Percentiles rank a stretch among this genome's conserved stretches.
Evolutionary conservation across 1,140 invertebrate species (phyloP).

Genomic region (Bombyx mandarina): DNA sequence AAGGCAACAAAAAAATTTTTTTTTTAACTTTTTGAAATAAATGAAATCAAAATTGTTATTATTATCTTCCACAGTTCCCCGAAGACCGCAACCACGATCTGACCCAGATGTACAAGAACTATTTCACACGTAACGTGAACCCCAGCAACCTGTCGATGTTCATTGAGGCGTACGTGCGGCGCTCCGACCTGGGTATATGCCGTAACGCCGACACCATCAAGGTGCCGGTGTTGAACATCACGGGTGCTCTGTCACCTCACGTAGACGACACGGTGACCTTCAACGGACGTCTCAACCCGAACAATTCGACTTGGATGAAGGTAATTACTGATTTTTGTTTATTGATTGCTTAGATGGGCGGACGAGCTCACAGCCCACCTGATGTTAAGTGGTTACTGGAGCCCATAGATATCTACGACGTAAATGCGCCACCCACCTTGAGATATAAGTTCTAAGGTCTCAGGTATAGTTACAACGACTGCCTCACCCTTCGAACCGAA

Average conservation of each 20-base stretch:
- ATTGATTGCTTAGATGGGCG: neutral
- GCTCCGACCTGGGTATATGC: constrained; percentile 89
- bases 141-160: constrained; percentile 93
- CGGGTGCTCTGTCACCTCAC: constrained; percentile 93
- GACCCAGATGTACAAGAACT: constrained; percentile 90
- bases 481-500: too few species aligned
- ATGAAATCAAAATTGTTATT: neutral
- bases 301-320: constrained; percentile 98
- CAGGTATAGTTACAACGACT: too few species aligned
- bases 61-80: constrained; percentile 58
- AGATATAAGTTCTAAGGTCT: too few species aligned
- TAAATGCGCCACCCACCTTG: too few species aligned
- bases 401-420: too few species aligned
- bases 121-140: constrained; percentile 93
- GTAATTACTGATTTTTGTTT: constrained; percentile 16
- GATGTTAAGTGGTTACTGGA: too few species aligned
- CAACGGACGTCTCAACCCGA: constrained; percentile 94
- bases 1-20: too few species aligned
- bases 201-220: constrained; percentile 69
- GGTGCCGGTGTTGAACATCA: constrained; percentile 94
- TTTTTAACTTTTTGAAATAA: too few species aligned
- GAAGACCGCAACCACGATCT: constrained; percentile 94
- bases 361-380: too few species aligned
- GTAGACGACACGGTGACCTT: constrained; percentile 97
- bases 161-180: constrained; percentile 93